Percentiles rank a stretch among this genome's conserved stretches.
phyloP scores from a whole-genome alignment of 1,140 invertebrate species.

The Bacillus rossius region DNA sequence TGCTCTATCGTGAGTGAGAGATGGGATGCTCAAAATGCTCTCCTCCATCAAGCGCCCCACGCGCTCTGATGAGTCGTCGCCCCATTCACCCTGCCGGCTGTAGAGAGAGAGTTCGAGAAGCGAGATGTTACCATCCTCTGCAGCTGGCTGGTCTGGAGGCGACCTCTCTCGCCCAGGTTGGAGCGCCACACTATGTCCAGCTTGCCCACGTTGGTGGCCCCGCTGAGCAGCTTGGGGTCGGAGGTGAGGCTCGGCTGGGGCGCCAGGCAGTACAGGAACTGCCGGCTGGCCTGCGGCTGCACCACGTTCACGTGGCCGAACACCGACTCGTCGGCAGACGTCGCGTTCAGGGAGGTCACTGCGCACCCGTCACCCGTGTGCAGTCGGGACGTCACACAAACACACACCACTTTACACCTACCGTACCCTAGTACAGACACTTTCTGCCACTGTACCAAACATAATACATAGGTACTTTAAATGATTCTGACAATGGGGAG shows the following conservation, averaged over 20 bases:
- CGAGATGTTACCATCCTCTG: conserved; percentile 81
- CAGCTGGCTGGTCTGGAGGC: conserved; percentile 92
- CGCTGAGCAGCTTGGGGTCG: conserved; percentile 69
- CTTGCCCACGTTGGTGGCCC: conserved; percentile 90
- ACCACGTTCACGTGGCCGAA: conserved; percentile 83
- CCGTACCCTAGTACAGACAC: too few relatives aligned
- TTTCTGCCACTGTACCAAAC: too few relatives aligned
- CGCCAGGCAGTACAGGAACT: conserved; percentile 89
- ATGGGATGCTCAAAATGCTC: too few relatives aligned
- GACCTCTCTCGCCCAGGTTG: conserved; percentile 89
- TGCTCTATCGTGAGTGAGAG: too few relatives aligned
- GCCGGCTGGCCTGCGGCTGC: conserved; percentile 70
- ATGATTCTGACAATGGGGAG: too few relatives aligned
- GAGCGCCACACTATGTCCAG: conserved; percentile 97
- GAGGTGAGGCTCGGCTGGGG: conserved; percentile 67
- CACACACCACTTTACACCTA: not conserved
- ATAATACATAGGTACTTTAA: too few relatives aligned
- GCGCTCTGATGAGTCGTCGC: too few relatives aligned
- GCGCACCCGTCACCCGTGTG: conserved; percentile 12
- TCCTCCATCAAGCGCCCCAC: too few relatives aligned
- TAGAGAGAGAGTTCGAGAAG: too few relatives aligned
- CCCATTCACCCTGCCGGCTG: too few relatives aligned
- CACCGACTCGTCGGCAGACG: conserved; percentile 59
- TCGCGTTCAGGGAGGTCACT: conserved; percentile 60
- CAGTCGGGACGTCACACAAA: not conserved